Conservation (phyloP, 2,113 vertebrate genomes). For the Tychaedon coryphoeus region DNA sequence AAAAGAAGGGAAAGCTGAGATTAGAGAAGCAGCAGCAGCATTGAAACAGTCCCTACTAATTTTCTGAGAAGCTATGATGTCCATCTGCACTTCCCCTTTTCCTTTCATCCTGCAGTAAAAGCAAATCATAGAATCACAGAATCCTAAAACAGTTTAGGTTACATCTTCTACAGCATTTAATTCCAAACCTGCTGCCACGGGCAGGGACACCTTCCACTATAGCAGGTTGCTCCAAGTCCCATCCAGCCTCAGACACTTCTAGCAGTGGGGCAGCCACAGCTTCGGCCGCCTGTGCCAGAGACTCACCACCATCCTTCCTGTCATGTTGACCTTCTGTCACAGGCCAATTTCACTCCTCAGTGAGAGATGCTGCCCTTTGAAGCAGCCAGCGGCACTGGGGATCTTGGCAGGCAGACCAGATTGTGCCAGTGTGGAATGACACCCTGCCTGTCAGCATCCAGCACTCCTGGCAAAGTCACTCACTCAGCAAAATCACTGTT, state of each 20-base stretch:
- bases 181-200: background rate
- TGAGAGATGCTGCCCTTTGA: background rate
- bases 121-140: background rate
- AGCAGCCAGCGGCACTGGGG: background rate
- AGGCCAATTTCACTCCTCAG: background rate
- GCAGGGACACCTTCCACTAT: background rate
- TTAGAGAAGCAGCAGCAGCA: background rate
- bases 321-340: background rate
- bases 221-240: background rate
- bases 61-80: background rate
- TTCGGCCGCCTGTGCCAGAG: background rate
- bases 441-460: background rate
- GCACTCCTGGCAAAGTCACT: background rate
- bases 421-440: accelerated
- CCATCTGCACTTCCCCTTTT: background rate
- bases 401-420: background rate
- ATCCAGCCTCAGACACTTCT: background rate
- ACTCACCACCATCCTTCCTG: background rate
- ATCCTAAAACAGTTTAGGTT: background rate
- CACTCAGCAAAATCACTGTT: background rate
- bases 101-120: background rate
- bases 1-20: background rate
- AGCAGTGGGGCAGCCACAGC: background rate
- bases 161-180: background rate
- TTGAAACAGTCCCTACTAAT: background rate